Evolutionary conservation across 2,797 vertebrate species (phyloP), one percentile per base, ranked within the genome.

Genomic region (Gambusia yucatana): DNA sequence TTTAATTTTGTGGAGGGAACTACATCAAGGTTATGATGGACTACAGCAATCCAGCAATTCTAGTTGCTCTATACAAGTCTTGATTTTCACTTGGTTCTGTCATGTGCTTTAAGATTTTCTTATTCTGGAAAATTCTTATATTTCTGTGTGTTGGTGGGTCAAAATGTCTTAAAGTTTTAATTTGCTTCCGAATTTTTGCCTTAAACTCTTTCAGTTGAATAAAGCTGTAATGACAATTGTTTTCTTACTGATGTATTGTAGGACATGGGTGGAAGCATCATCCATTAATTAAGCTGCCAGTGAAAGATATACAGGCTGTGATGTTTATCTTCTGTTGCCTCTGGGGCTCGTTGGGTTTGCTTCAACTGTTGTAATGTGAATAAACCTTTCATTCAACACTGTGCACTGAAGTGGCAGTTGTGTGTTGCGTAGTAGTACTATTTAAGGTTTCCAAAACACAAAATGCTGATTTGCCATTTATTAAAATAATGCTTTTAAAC

Each of bases 201-300:
- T 84, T 83, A 79, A 61, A n/a, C 78, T 82, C 87, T 84, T 55
- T 88, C 90, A 61, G 28, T 82, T 77, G 1, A 91, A 89, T 92
- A 91, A 91, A 93, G 47, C n/a, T 78, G 71, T 84, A 9, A 87
- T 77, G 86, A n/a, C 77, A 75, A 47, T 16, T 8, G 16, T 33
- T 33, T 61, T 17, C 28, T 33, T 61, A 14, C 13, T 14, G 30
- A 16, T 3, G 16, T 61, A 33, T 61, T 61, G 6, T 61, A 33
- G 5, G 14, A 33, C 1, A 33, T 33, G 17, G 0, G 1, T 59
- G 22, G 0, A 59, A 30, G 13, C 11, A 59, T 59, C 28, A 16
- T 2, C 13, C 28, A 30, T 28, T 5, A 59, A 14, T 30, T 2
- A 59, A 30, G 2, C 28, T 59, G 11, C n/a, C 13, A 30, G 57